These are phyloP conservation scores for Fukomys damarensis DNA, from an alignment of 2,113 vertebrate species.

Conservation along the genomic window DNA sequence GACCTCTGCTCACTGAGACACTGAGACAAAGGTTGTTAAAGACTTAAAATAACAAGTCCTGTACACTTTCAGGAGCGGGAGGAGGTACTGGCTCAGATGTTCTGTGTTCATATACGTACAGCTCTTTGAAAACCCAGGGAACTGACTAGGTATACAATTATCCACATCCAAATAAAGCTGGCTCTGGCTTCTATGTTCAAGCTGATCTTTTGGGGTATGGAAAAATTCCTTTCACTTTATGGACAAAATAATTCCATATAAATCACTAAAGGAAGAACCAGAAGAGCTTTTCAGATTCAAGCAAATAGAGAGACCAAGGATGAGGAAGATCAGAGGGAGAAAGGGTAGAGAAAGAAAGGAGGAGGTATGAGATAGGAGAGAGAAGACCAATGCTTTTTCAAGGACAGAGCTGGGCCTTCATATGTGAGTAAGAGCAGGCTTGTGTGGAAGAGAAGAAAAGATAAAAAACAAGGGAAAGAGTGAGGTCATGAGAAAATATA, in stretches of 20 bases:
- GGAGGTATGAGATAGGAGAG: not conserved
- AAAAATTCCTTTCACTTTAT: constrained; percentile 68
- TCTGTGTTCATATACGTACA: constrained; percentile 68
- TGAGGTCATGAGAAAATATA: rapidly evolving
- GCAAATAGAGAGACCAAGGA: not conserved
- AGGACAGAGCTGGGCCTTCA: not conserved
- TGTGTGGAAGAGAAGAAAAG: not conserved
- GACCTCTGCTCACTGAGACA: constrained; percentile 52
- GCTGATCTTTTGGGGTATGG: constrained; percentile 64
- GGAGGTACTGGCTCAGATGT: constrained; percentile 42
- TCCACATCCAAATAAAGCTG: constrained; percentile 74
- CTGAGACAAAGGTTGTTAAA: constrained; percentile 49
- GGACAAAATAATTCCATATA: constrained; percentile 69
- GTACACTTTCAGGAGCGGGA: constrained; percentile 13
- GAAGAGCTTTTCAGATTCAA: constrained; percentile 30
- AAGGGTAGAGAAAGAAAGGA: too few species aligned
- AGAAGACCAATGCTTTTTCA: not conserved
- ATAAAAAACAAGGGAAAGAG: not conserved
- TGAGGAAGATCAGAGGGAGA: not conserved
- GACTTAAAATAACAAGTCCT: not conserved
- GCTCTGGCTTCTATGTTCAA: constrained; percentile 1
- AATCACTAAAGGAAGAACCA: constrained; percentile 64
- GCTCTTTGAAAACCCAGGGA: constrained; percentile 70
- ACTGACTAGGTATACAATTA: constrained; percentile 68
- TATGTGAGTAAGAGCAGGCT: not conserved